Evolutionary conservation across 2,888 invertebrate genomes (phyloP).

Genomic region (Cataglyphis livida): DNA sequence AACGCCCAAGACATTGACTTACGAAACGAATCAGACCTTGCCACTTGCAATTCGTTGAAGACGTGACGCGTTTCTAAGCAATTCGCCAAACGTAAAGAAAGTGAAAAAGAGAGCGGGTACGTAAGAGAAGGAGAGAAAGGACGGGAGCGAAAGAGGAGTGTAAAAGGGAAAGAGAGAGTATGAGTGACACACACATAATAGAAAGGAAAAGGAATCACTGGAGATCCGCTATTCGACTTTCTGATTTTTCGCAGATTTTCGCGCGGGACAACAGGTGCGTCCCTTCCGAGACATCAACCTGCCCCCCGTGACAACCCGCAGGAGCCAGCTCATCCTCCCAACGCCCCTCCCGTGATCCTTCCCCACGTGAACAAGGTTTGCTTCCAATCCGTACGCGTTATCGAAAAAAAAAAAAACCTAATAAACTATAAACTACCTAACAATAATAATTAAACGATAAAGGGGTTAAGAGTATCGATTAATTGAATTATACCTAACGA

Average conservation of each 20-base stretch:
- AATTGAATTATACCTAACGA: slow-evolving; percentile 82
- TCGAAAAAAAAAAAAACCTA: slow-evolving; percentile 76
- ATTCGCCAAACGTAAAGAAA: slow-evolving; percentile 69
- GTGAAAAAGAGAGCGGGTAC: slow-evolving; percentile 43
- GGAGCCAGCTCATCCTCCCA: slow-evolving; percentile 70
- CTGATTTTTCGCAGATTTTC: slow-evolving; percentile 83
- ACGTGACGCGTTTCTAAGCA: slow-evolving; percentile 72
- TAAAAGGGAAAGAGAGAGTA: slow-evolving; percentile 62
- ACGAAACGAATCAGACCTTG: slow-evolving; percentile 62
- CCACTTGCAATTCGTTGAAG: slow-evolving; percentile 72
- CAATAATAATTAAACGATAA: slow-evolving; percentile 83
- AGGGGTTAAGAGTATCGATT: slow-evolving; percentile 83
- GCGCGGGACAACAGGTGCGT: slow-evolving; percentile 82
- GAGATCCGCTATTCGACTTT: slow-evolving; percentile 79
- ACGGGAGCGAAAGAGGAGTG: slow-evolving; percentile 63
- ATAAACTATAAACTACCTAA: slow-evolving; percentile 84
- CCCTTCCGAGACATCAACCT: slow-evolving; percentile 75
- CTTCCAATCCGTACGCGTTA: slow-evolving; percentile 84
- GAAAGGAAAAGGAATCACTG: slow-evolving; percentile 67
- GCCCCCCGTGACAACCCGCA: slow-evolving; percentile 69
- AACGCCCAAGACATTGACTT: slow-evolving; percentile 41
- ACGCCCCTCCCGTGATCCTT: slow-evolving; percentile 72
- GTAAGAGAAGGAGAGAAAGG: slow-evolving; percentile 63
- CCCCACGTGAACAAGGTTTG: slow-evolving; percentile 80
- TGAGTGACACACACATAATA: slow-evolving; percentile 46